Conservation (phyloP, 2,797 vertebrate genomes). For the Hephaestus fuliginosus region DNA sequence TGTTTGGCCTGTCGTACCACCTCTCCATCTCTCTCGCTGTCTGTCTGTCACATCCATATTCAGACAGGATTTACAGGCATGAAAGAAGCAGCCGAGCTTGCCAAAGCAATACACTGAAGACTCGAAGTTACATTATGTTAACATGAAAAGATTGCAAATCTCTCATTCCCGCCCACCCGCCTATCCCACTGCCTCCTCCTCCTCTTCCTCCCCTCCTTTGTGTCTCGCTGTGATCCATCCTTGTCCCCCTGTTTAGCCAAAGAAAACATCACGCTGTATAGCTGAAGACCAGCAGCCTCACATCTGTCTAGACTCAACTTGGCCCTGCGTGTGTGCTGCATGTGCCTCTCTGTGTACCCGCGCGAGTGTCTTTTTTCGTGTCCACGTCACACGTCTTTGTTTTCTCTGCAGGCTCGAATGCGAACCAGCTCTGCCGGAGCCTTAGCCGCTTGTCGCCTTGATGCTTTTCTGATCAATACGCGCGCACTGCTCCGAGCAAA, state of each 20-base stretch:
- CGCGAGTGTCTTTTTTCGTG: slow-evolving; percentile 27
- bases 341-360: slow-evolving; percentile 1
- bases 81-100: slow-evolving; percentile 69
- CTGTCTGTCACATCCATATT: slow-evolving; percentile 77
- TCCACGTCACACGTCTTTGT: slow-evolving; percentile 15
- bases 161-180: slow-evolving; percentile 37
- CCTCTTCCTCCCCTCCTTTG: slow-evolving; percentile 40
- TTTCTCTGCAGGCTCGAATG: slow-evolving; percentile 31
- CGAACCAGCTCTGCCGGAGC: slow-evolving; percentile 32
- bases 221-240: slow-evolving; percentile 59
- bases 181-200: neutral
- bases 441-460: slow-evolving; percentile 1
- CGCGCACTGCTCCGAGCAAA: slow-evolving; percentile 33
- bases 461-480: slow-evolving; percentile 62
- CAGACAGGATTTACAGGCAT: slow-evolving; percentile 70
- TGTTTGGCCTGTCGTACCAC: slow-evolving; percentile 66
- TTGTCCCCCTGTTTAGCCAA: slow-evolving; percentile 60
- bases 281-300: slow-evolving; percentile 42
- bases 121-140: slow-evolving; percentile 72
- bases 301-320: slow-evolving; percentile 66
- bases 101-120: slow-evolving; percentile 68
- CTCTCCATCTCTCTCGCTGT: slow-evolving; percentile 62
- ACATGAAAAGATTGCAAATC: slow-evolving; percentile 75
- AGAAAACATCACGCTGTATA: slow-evolving; percentile 55
- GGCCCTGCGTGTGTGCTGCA: slow-evolving; percentile 8